phyloP scores from a whole-genome alignment of 2,113 vertebrate species.

The Struthidea cinerea region DNA sequence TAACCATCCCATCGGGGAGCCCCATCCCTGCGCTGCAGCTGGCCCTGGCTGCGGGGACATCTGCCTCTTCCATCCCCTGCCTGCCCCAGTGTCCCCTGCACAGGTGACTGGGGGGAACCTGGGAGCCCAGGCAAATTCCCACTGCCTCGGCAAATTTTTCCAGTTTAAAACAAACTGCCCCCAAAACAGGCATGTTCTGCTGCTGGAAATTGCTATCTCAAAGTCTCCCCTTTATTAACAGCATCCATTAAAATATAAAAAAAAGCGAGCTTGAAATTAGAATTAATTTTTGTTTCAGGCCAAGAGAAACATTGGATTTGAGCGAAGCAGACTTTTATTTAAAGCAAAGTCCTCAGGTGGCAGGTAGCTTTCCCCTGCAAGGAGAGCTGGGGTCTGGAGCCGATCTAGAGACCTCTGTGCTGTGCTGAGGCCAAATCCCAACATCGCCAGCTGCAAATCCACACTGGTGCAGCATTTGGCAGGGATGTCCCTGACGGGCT shows the following conservation, averaged over 20 bases:
- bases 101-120: neutral
- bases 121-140: neutral
- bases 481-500: neutral
- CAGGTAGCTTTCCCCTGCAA: neutral
- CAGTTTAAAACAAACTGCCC: neutral
- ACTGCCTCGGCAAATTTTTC: neutral
- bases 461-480: rapidly evolving
- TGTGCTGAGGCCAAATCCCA: neutral
- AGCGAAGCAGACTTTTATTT: neutral
- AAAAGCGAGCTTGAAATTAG: neutral
- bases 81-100: neutral
- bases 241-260: neutral
- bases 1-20: rapidly evolving
- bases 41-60: rapidly evolving
- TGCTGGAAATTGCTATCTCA: neutral
- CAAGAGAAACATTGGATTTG: neutral
- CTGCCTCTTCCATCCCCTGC: neutral
- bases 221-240: slow-evolving; percentile 6
- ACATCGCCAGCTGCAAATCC: rapidly evolving
- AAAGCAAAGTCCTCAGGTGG: neutral
- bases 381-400: neutral
- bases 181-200: slow-evolving; percentile 11
- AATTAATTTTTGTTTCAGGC: neutral
- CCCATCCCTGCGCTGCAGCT: neutral
- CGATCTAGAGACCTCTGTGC: neutral